A percentile compares a stretch with the other conserved stretches of the same genome.
These are phyloP conservation scores for Nomada goodeniana DNA, from an alignment of 2,888 invertebrate genomes.

Conservation along the genomic window DNA sequence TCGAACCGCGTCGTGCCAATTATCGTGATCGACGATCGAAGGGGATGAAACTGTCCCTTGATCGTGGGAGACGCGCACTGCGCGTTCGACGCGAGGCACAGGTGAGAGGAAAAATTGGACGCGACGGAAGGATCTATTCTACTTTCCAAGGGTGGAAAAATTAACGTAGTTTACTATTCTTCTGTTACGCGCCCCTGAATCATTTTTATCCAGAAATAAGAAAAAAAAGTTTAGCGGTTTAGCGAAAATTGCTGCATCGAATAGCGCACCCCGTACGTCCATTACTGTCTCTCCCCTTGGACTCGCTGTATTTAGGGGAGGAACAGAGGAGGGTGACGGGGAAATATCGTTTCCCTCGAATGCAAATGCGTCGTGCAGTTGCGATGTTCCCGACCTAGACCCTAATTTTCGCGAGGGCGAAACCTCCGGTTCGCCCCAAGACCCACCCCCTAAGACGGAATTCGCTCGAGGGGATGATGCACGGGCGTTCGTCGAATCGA, in stretches of 20 bases:
- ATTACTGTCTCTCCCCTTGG: neutral
- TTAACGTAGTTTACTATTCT: too few relatives aligned
- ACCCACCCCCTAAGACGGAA: neutral
- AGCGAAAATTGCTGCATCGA: neutral
- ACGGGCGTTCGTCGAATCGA: neutral
- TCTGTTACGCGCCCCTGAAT: too few relatives aligned
- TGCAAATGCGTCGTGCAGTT: conserved; percentile 24
- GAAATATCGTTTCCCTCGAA: conserved; percentile 3
- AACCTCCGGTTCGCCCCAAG: conserved; percentile 1
- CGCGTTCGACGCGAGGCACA: too few relatives aligned
- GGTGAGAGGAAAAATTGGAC: too few relatives aligned
- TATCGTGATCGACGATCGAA: conserved; percentile 20
- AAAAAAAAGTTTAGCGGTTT: neutral
- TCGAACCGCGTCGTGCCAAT: conserved; percentile 17
- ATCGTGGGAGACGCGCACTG: too few relatives aligned
- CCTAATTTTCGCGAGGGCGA: conserved; percentile 18
- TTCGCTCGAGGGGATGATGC: neutral
- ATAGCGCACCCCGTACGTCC: neutral
- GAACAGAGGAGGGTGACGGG: neutral
- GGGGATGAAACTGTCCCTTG: neutral
- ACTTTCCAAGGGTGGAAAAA: too few relatives aligned
- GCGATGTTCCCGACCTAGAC: conserved; percentile 43
- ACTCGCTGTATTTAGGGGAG: neutral
- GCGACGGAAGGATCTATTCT: too few relatives aligned
- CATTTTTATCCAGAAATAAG: neutral